These are phyloP conservation scores for Lipotes vexillifer DNA, from an alignment of 2,113 vertebrate genomes.

Conservation along the genomic window DNA sequence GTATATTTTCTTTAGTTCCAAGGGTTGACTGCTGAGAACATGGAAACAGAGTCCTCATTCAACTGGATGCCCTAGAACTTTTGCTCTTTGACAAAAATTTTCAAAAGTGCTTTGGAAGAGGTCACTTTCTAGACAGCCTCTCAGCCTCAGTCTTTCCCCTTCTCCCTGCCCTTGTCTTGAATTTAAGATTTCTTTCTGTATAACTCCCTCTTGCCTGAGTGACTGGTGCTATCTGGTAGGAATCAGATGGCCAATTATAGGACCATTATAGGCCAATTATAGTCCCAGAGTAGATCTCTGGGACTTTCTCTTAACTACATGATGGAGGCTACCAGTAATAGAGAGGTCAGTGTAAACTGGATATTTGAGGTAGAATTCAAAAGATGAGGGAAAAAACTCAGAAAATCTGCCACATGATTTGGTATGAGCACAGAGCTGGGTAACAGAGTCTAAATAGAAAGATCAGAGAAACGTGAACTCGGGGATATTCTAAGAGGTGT, in stretches of 20 bases:
- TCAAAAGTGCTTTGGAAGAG: background rate
- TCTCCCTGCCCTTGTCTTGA: background rate
- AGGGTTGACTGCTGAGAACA: background rate
- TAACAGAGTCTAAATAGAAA: background rate
- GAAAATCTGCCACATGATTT: background rate
- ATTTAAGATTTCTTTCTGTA: background rate
- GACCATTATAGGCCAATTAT: background rate
- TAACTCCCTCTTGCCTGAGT: background rate
- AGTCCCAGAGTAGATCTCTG: background rate
- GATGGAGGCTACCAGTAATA: background rate
- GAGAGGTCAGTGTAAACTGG: background rate
- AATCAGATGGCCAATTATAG: background rate
- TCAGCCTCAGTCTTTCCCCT: background rate
- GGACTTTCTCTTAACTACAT: background rate
- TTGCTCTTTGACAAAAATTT: background rate
- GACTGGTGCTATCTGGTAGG: background rate
- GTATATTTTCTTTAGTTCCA: background rate
- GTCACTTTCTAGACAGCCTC: background rate
- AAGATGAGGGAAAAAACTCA: background rate
- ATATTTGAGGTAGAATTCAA: background rate
- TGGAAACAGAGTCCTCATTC: background rate
- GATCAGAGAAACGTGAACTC: background rate
- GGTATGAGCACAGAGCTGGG: background rate
- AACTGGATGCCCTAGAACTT: background rate
- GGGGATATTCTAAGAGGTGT: background rate